Evolutionary conservation across 2,113 vertebrate genomes (phyloP).

Genomic region (Labrus mixtus): DNA sequence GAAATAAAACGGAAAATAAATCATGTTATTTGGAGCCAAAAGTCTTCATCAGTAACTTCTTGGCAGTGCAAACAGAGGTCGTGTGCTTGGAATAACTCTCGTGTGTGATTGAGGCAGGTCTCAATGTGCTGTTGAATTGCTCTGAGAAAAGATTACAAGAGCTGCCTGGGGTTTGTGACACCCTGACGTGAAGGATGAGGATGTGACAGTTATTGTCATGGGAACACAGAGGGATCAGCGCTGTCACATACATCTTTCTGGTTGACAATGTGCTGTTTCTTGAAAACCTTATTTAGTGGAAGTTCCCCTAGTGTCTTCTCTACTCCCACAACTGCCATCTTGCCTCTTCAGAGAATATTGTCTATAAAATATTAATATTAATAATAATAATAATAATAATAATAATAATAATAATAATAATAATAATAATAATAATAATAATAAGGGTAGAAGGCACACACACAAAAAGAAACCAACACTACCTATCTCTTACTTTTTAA

Average conservation of each 20-base stretch:
- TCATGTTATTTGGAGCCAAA: background rate
- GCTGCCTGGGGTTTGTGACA: slow-evolving; percentile 26
- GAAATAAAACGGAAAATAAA: background rate
- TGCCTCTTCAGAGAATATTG: background rate
- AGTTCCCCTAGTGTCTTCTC: background rate
- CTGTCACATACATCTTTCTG: slow-evolving; percentile 35
- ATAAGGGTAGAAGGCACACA: background rate
- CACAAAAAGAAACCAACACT: no score
- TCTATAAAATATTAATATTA: background rate
- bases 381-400: background rate
- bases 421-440: background rate
- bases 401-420: background rate
- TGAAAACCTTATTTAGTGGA: slow-evolving; percentile 39
- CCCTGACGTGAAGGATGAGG: background rate
- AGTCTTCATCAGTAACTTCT: background rate
- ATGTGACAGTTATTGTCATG: slow-evolving; percentile 27
- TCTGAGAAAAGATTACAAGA: slow-evolving; percentile 19
- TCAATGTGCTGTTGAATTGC: slow-evolving; percentile 10
- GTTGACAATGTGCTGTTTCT: slow-evolving; percentile 18
- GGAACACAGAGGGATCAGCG: slow-evolving; percentile 41
- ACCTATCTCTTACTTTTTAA: no score
- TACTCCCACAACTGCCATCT: background rate
- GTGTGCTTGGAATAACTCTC: slow-evolving; percentile 9
- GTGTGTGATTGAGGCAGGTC: slow-evolving; percentile 21
- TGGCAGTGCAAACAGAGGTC: slow-evolving; percentile 21